Percentiles rank a stretch among this genome's conserved stretches.
Conservation (phyloP, 2,888 invertebrate species). For the Cosmorhoe ocellata region DNA sequence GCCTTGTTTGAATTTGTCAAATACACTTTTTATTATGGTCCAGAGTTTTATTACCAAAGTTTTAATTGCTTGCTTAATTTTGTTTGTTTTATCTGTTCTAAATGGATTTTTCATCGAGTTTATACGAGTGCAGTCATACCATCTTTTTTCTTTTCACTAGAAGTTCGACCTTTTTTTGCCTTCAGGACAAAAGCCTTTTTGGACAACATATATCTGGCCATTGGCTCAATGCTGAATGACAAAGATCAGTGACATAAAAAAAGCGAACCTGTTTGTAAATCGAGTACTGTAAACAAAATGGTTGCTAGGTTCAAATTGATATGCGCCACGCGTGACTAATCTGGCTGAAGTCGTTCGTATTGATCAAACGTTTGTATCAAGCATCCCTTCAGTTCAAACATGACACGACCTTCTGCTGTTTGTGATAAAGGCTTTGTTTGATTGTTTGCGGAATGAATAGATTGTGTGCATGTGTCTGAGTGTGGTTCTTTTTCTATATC, state of each 20-base stretch:
- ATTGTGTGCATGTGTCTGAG: constrained; percentile 4
- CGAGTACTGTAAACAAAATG: background rate
- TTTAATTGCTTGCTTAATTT: too few species aligned
- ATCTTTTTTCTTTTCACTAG: too few species aligned
- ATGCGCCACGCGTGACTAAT: constrained; percentile 32
- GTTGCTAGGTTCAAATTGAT: constrained; percentile 31
- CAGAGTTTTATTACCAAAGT: too few species aligned
- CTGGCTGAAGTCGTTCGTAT: constrained; percentile 37
- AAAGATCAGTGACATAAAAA: background rate
- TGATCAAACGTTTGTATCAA: constrained; percentile 39
- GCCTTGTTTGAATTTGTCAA: too few species aligned
- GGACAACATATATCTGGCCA: too few species aligned
- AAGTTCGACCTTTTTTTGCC: too few species aligned
- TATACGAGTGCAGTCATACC: too few species aligned
- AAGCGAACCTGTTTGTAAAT: background rate
- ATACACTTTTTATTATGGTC: too few species aligned
- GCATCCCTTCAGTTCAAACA: constrained; percentile 7
- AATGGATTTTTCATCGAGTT: too few species aligned
- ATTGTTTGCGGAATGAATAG: constrained; percentile 8
- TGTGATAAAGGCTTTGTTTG: constrained; percentile 10
- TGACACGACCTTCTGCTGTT: constrained; percentile 8
- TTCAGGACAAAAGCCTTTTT: too few species aligned
- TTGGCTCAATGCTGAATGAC: background rate
- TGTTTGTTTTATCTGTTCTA: too few species aligned
- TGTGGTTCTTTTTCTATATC: background rate